Evolutionary conservation across 1,140 invertebrate genomes (phyloP), one percentile per base, ranked within the genome.

Genomic region (Vollenhovia emeryi): DNA sequence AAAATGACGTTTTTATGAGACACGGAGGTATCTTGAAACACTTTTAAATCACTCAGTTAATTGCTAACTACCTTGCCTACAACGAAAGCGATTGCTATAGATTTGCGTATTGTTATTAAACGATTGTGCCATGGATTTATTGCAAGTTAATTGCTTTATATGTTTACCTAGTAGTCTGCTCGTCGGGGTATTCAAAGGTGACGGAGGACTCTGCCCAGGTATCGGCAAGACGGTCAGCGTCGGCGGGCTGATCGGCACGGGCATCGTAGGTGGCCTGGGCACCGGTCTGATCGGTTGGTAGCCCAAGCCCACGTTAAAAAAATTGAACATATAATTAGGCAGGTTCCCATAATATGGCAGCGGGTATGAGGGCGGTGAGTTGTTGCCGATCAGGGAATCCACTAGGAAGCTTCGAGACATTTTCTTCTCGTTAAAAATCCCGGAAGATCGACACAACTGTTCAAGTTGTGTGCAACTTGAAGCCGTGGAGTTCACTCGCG

Each of bases 371-470:
- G 93, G 93, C 7, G 93, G 92, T 21, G 93, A 89, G 52, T 95
- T 96, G 93, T 97, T 97, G 86, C 95, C 96, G 78, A 97, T 97
- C 43, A 97, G 92, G 18, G 97, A 97, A 90, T 97, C 97, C 91
- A 97, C 97, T 60, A 97, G 92, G 91, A 97, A 97, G 73, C 97
- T 97, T 78, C 97, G 96, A 75, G 97, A 97, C 97, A 97, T 97
- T 76, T 95, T 80, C 95, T 94, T 36, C 7, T 18, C 13, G 30
- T 36, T 40, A 3, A 73, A 69, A 5, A 36, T 40, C 40, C 11
- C 21, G 33, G 33, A 40, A 43, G 48, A 21, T 80, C 18, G 30
- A 55, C 13, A 33, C 64, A 82, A 69, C 8, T 73, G 52, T 5
- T 71, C 50, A 24, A 82, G 66, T 80, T 71, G 36, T 36, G 50